A percentile compares a stretch with the other conserved stretches of the same genome.
Evolutionary conservation across 1,140 invertebrate species (phyloP).

Genomic region (Chelonus insularis): DNA sequence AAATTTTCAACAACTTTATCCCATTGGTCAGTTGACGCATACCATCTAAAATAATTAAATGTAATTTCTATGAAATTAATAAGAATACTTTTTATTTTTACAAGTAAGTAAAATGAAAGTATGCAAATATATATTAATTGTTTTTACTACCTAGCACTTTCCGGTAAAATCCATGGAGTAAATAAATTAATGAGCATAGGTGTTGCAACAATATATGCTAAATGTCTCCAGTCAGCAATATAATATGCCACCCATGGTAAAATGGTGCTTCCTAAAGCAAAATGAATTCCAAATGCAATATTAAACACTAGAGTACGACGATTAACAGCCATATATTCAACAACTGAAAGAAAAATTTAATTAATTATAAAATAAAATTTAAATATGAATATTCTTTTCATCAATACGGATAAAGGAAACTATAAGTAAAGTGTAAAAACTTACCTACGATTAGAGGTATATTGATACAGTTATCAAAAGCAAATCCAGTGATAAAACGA

Average conservation of each 20-base stretch:
- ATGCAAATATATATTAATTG: not conserved
- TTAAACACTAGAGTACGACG: constrained; percentile 52
- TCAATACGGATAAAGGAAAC: not conserved
- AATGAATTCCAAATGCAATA: constrained; percentile 52
- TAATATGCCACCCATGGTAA: constrained; percentile 56
- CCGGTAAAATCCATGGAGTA: constrained; percentile 56
- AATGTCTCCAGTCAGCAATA: constrained; percentile 50
- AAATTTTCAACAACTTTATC: constrained; percentile 52
- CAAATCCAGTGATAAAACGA: constrained; percentile 52
- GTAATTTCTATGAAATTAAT: not conserved
- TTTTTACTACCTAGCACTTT: constrained; percentile 51
- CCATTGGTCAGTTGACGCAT: constrained; percentile 47
- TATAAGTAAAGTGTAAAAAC: not conserved
- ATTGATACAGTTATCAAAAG: constrained; percentile 56
- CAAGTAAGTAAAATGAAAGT: constrained; percentile 2
- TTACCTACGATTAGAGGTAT: constrained; percentile 56
- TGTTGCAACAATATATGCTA: constrained; percentile 46
- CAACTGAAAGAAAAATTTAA: too few species aligned
- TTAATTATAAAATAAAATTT: constrained; percentile 3
- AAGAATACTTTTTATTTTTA: not conserved
- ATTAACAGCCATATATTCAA: constrained; percentile 54
- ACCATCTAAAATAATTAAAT: constrained; percentile 46
- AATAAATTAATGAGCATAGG: constrained; percentile 46
- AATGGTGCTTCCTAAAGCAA: constrained; percentile 48
- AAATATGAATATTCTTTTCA: not conserved